These are phyloP conservation scores for Punctoribates punctum DNA, from an alignment of 2,888 invertebrate genomes.

Conservation along the genomic window DNA sequence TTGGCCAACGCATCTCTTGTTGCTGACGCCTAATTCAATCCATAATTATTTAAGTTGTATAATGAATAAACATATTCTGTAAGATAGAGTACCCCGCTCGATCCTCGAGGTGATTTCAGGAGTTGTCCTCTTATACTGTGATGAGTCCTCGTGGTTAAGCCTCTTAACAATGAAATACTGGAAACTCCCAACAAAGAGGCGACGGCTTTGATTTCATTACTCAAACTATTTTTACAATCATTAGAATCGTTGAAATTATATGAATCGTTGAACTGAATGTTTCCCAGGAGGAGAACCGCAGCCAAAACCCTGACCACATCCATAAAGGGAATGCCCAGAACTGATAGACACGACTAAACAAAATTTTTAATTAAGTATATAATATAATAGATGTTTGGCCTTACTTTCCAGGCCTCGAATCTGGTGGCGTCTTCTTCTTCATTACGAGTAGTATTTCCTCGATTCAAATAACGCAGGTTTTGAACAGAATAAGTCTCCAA, in stretches of 20 bases:
- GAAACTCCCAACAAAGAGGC: slow-evolving; percentile 77
- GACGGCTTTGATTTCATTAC: slow-evolving; percentile 72
- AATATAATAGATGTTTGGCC: slow-evolving; percentile 51
- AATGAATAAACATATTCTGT: too few relatives aligned
- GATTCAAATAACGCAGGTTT: slow-evolving; percentile 74
- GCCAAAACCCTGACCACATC: slow-evolving; percentile 88
- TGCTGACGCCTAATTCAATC: slow-evolving; percentile 66
- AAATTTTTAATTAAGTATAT: not conserved
- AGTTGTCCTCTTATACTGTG: slow-evolving; percentile 68
- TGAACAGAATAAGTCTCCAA: slow-evolving; percentile 77
- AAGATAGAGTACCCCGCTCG: not conserved
- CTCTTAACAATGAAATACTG: slow-evolving; percentile 69
- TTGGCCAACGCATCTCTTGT: slow-evolving; percentile 85
- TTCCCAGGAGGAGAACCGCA: slow-evolving; percentile 83
- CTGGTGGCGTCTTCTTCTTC: slow-evolving; percentile 68
- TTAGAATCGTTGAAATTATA: not conserved
- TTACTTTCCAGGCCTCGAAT: slow-evolving; percentile 88
- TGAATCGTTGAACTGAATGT: slow-evolving; percentile 78
- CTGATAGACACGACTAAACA: slow-evolving; percentile 53
- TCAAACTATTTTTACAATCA: slow-evolving; percentile 31
- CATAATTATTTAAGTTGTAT: too few relatives aligned
- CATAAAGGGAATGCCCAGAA: slow-evolving; percentile 86
- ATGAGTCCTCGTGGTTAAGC: slow-evolving; percentile 75
- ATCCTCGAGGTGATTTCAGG: slow-evolving; percentile 64
- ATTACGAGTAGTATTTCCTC: slow-evolving; percentile 65